A percentile compares a stretch with the other conserved stretches of the same genome.
phyloP scores from a whole-genome alignment of 2,113 vertebrate species.

The Aythya baeri region DNA sequence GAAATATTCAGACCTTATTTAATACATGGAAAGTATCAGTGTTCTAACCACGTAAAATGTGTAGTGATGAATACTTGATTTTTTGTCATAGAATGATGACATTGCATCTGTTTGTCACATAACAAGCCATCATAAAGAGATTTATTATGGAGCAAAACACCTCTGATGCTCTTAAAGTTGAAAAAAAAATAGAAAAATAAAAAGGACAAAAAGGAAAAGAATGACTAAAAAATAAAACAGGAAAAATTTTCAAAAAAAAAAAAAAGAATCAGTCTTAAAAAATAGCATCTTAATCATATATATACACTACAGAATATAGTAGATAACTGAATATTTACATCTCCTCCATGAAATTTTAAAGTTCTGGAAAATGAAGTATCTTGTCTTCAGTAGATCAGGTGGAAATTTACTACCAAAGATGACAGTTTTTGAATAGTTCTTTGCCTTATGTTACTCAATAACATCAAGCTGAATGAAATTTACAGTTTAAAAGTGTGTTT shows the following conservation, averaged over 20 bases:
- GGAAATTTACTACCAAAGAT: not conserved
- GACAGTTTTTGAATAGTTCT: not conserved
- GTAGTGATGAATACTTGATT: not conserved
- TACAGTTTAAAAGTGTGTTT: not conserved
- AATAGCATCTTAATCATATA: not conserved
- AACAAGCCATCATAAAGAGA: accelerated
- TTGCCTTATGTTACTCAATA: not conserved
- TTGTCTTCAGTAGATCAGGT: too few relatives aligned
- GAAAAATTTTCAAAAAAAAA: too few relatives aligned
- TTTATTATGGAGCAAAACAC: not conserved
- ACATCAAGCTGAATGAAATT: not conserved
- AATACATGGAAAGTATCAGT: not conserved
- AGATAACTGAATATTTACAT: not conserved
- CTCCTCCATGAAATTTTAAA: not conserved
- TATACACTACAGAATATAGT: not conserved
- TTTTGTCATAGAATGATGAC: not conserved
- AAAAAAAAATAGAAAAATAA: not conserved
- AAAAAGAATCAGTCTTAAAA: not conserved
- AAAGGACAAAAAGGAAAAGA: too few relatives aligned
- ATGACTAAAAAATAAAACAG: too few relatives aligned
- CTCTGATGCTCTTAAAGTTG: not conserved
- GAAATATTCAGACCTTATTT: not conserved
- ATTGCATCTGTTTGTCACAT: not conserved
- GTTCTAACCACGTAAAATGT: not conserved
- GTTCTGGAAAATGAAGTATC: not conserved